These are phyloP conservation scores for Scomberomorus guttatus DNA, from an alignment of 2,797 vertebrate species.

Conservation along the genomic window DNA sequence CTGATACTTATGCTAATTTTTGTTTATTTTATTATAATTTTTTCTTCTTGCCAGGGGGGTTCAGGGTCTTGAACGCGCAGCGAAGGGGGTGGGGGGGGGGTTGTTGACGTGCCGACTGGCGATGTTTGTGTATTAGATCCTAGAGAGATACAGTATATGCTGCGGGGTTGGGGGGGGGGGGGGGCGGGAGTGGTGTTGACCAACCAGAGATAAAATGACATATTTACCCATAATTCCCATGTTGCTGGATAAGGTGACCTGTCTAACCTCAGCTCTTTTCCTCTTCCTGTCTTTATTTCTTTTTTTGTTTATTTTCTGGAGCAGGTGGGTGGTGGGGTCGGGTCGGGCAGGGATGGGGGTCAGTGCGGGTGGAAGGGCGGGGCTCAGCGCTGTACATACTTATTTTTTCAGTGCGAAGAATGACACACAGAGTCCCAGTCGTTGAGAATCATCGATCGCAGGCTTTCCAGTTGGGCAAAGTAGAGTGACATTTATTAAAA, in stretches of 20 bases:
- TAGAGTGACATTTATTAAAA: constrained; percentile 58
- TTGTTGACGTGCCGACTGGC: constrained; percentile 46
- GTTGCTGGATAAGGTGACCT: constrained; percentile 79
- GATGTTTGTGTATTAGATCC: constrained; percentile 76
- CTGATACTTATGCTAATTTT: constrained; percentile 80
- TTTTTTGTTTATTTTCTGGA: constrained; percentile 44
- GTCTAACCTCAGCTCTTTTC: constrained; percentile 75
- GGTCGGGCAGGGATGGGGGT: constrained; percentile 1
- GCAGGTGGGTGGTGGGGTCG: constrained; percentile 48
- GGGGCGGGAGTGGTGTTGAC: constrained; percentile 1
- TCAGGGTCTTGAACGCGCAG: constrained; percentile 27
- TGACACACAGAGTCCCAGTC: constrained; percentile 54
- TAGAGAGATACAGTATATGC: constrained; percentile 67
- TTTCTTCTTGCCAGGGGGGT: constrained; percentile 68
- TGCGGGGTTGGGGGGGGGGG: constrained; percentile 28
- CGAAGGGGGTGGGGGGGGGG: constrained; percentile 5
- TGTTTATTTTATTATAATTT: constrained; percentile 79
- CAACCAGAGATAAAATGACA: constrained; percentile 59
- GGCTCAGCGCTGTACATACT: constrained; percentile 85
- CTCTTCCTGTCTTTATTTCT: constrained; percentile 49
- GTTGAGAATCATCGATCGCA: constrained; percentile 45
- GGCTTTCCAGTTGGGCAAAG: constrained; percentile 53
- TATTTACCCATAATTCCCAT: constrained; percentile 74
- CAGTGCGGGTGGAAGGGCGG: constrained; percentile 6
- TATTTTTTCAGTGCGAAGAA: constrained; percentile 81